Conservation (phyloP, 2,113 vertebrate species). For the Pelobates fuscus region DNA sequence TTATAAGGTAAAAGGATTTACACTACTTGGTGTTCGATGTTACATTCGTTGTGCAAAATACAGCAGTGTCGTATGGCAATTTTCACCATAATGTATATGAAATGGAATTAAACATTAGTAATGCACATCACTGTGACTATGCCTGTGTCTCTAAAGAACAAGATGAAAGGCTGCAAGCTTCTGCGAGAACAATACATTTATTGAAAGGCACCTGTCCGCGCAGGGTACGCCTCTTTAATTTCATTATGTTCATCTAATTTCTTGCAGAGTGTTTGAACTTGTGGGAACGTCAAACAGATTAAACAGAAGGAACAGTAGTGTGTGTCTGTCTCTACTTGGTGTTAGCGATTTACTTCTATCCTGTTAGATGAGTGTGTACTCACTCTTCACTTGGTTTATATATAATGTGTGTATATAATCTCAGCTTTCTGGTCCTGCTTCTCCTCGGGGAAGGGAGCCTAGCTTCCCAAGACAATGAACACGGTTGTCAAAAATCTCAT, state of each 20-base stretch:
- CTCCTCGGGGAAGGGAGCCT: neutral
- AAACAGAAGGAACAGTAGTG: too few relatives aligned
- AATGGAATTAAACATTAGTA: neutral
- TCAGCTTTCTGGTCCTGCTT: neutral
- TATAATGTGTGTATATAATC: conserved; percentile 4
- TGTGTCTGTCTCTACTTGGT: too few relatives aligned
- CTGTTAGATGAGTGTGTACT: too few relatives aligned
- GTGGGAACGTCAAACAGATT: too few relatives aligned
- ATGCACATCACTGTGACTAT: neutral
- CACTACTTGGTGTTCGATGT: too few relatives aligned
- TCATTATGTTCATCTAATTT: neutral
- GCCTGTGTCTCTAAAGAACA: conserved; percentile 6
- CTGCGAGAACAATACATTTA: too few relatives aligned
- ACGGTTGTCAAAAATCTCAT: neutral
- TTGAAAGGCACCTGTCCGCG: conserved; percentile 25
- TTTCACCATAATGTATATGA: too few relatives aligned
- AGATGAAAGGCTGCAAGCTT: neutral
- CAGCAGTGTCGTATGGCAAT: too few relatives aligned
- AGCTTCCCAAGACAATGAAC: neutral
- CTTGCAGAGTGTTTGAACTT: too few relatives aligned
- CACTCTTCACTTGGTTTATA: neutral
- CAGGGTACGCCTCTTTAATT: neutral
- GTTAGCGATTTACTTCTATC: too few relatives aligned
- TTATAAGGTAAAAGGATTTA: too few relatives aligned
- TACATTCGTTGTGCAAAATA: too few relatives aligned